Conservation (phyloP, 2,113 vertebrate species). For the Passer domesticus region DNA sequence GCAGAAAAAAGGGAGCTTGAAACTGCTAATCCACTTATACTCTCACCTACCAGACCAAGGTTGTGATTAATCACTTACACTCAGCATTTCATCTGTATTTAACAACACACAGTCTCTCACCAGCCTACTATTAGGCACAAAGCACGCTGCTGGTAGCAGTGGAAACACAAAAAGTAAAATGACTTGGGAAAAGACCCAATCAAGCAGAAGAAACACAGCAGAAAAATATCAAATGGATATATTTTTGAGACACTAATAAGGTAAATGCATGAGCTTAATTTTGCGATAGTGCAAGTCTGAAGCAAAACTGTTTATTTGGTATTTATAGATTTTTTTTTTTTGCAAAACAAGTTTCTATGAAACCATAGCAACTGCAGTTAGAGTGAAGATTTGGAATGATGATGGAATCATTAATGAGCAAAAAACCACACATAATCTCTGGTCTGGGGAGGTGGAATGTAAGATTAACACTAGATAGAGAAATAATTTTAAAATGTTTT, state of each 20-base stretch:
- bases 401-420: not conserved
- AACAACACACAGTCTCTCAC: not conserved
- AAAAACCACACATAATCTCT: not conserved
- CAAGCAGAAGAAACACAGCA: not conserved
- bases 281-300: not conserved
- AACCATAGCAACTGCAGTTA: constrained; percentile 27
- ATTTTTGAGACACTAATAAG: not conserved
- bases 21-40: not conserved
- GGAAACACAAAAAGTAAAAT: not conserved
- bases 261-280: not conserved
- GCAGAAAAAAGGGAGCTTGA: not conserved
- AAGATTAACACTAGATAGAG: not conserved
- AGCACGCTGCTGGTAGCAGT: not conserved
- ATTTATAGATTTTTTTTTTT: not conserved
- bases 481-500: not conserved
- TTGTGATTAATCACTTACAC: not conserved
- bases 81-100: not conserved
- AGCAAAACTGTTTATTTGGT: constrained; percentile 39
- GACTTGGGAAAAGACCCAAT: not conserved
- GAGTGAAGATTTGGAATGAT: constrained; percentile 34
- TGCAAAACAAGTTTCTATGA: constrained; percentile 33
- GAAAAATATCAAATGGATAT: not conserved
- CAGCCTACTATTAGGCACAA: not conserved
- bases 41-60: not conserved
- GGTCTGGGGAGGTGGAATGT: not conserved